Base-by-base conservation (phyloP, 2,797 vertebrate species). In the Pteronotus mesoamericanus region DNA sequence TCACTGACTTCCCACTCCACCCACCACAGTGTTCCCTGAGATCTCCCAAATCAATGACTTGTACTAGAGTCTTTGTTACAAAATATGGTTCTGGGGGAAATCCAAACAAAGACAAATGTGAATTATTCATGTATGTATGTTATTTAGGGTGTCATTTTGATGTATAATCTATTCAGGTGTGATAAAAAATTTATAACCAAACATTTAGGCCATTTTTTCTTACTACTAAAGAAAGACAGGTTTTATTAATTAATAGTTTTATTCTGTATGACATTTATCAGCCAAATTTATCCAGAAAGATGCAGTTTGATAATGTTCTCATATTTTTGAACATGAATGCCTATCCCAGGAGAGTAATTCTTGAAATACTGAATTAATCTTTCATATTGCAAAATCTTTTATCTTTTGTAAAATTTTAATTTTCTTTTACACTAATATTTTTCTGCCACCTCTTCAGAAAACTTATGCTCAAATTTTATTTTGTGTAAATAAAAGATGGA, bases 241-340 rank as follows among this genome's bases (percentile, higher is more conserved):
- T 87, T 96, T 96, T 94, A 93, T 96, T 96, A 94, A 96, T 94
- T 97, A 86, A 80, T 80, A 94, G 84, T 96, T 95, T 90, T 95
- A 97, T 97, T 96, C 59, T 48, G 0, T 88, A 24, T 97, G 95
- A 93, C 90, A 87, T 94, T 94, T 96, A 94, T 94, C 3, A 21
- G 51, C 18, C 46, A 87, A 68, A 89, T 93, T 96, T 96, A 95
- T 96, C 59, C 55, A 75, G 53, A 93, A 94, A 96, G 59, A 95
- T 89, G 71, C 90, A 97, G 80, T 57, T 96, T 94, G 74, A 82
- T 94, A 94, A 93, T 93, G 94, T 86, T 83, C 80, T 95, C 66
- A 72, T 94, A 89, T 89, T 89, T 97, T 91, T 93, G 5, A 92
- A 71, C 74, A 91, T 93, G 89, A 95, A 89, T 84, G 51, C 42